Base-by-base conservation (phyloP, 1,140 invertebrate species). In the Anagrus nilaparvatae region DNA sequence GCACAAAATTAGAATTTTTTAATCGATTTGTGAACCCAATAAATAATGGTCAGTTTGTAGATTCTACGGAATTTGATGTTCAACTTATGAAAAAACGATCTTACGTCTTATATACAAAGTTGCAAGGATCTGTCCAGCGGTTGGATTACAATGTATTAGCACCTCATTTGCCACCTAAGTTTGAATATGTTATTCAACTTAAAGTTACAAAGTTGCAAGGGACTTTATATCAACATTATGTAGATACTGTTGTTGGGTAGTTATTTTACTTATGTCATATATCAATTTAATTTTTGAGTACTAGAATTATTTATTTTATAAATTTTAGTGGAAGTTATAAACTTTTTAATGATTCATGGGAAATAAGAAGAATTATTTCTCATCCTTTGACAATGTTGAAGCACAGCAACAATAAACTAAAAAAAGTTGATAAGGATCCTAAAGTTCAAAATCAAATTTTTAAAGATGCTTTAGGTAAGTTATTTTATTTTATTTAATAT, bases 1-100 rank as follows among this genome's bases (percentile, higher is more conserved):
- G 92, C 46, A 91, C 85, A 1, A 77, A 78, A 48, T 85, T 83
- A 55, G 92, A 96, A 67, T 96, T 91, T 61, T 67, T 75, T 48
- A 94, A 93, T 55, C 73, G 87, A 17, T 95, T 95, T 62, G 81
- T 83, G 5, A 90, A 92, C 72, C 89, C 90, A 1, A 97, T 98
- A 52, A 81, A 73, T 29, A 97, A 97, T 65, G 94, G 94, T 0
- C 88, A 95, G 61, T 92, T 85, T 67, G 84, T 82, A 1, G 87
- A 97, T 68, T 95, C 92, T 0, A 91, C 84, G 5, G 73, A 78
- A 8, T 71, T 76, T 36, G 91, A 96, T 65, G 87, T 96, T 6
- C 76, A 78, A 40, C 53, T 93, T n/a, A 97, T 97, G 93, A 95
- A 94, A 60, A 76, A 87, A 51, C 70, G 92, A 24, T 87, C 88